Base-by-base conservation (phyloP, 2,113 vertebrate genomes). In the Silurus asotus region DNA sequence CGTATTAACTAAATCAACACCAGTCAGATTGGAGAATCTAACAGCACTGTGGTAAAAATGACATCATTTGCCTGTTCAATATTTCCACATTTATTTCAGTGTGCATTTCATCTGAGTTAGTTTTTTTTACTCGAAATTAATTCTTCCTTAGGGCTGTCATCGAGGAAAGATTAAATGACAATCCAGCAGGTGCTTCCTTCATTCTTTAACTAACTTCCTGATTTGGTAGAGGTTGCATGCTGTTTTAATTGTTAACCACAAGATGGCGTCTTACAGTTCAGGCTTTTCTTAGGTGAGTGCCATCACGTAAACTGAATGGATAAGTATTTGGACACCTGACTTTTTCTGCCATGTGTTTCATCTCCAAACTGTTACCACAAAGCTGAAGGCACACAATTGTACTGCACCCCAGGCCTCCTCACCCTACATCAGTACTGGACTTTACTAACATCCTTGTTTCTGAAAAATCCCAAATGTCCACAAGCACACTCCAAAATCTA, bases 221-320 rank as follows among this genome's bases (percentile, higher is more conserved):
- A 49, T 3, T 49, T 37, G 37, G 37, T 37, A 2, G 37, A 15
- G 45, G 10, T n/a, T 7, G 9, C 84, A 55, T 25, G 82, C 53
- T 77, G 90, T 92, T 76, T 83, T 56, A 0, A 59, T 25, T 19
- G 1, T 15, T 49, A 37, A 25, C 51, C 86, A 83, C 86, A 67
- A 87, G 81, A 78, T 83, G 81, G 86, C n/a, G 28, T 20, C 81
- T 87, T 87, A 69, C 49, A 28, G 48, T 65, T 67, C 14, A 6
- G 45, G 37, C 28, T 59, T 8, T 3, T 25, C 15, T 17, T 6
- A 10, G 23, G 5, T 20, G 45, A 76, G 58, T 28, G 58, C 82
- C 11, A n/a, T 67, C 15, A 19, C 10, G 56, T 17, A 59, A 2
- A 37, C 37, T 37, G 37, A 37, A 37, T 37, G 2, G 37, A 37